Base-by-base conservation (phyloP, 2,888 invertebrate species). In the Gymnosoma rotundatum region DNA sequence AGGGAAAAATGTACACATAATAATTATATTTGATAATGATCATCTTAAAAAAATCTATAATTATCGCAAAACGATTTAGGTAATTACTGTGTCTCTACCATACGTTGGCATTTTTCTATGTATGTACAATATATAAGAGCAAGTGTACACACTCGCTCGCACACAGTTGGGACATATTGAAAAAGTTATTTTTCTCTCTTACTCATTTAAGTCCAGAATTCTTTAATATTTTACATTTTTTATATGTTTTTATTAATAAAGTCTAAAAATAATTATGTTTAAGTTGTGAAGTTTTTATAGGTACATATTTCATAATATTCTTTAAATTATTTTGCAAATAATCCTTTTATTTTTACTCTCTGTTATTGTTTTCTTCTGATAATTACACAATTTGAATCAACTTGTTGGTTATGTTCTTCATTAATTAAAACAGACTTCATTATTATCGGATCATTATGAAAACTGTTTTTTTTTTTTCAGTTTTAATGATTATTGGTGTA, bases 1-100 rank as follows among this genome's bases (percentile, higher is more conserved):
- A 52, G 66, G 56, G 6, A 9, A 72, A 38, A 61, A 72, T 18
- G 1, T 63, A 25, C 50, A 70, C 18, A 50, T 58, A 84, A 81
- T 81, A 38, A 84, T 84, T 84, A 84, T 52, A 85, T 86, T 88
- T 88, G 64, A 70, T 87, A 88, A 89, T 89, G 89, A 89, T 89
- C 89, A 89, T 89, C 87, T 75, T 76, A 73, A 81, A 83, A n/a
- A 86, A 87, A 88, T 88, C 88, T 88, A 88, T 89, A 88, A 89
- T 89, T 88, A 89, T 88, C 88, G 61, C 76, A 86, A 81, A 83
- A 82, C 78, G 70, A 85, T 80, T 84, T 70, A 67, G 84, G 78
- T 86, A 84, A 83, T 86, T 86, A 84, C 86, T 75, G 67, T 83
- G 72, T 86, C 76, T 86, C 76, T 73, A 69, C 70, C 69, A 70